phyloP scores from a whole-genome alignment of 2,113 vertebrate genomes.

The Nesoenas mayeri region DNA sequence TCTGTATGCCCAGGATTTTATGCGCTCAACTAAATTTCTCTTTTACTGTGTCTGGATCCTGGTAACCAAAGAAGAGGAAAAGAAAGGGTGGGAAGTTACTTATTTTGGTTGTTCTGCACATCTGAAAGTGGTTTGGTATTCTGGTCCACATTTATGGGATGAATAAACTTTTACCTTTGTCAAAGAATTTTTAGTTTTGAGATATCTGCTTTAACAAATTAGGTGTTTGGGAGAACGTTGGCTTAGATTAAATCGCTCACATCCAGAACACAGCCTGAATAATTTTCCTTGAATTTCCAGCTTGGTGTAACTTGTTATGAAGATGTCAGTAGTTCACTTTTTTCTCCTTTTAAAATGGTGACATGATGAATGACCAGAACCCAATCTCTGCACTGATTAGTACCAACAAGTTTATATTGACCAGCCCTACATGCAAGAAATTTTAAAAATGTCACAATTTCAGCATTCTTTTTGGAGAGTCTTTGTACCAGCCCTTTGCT shows the following conservation, averaged over 20 bases:
- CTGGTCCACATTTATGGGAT: background rate
- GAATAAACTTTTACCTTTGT: background rate
- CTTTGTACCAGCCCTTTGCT: background rate
- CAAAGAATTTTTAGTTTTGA: background rate
- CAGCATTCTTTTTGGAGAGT: background rate
- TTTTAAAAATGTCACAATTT: background rate
- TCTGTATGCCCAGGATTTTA: background rate
- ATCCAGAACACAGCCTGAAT: background rate
- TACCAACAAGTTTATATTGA: background rate
- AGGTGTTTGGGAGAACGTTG: background rate
- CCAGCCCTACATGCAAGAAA: background rate
- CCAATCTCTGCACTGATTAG: background rate
- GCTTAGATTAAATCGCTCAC: background rate
- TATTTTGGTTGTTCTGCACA: background rate
- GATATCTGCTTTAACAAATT: background rate
- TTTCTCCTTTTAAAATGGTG: background rate
- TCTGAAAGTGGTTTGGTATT: background rate
- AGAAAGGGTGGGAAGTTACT: background rate
- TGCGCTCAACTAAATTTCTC: background rate
- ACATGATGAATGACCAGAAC: background rate
- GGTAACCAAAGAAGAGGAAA: background rate
- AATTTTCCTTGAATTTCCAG: background rate
- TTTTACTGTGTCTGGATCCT: background rate
- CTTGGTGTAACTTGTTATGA: background rate
- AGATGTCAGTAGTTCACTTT: background rate